phyloP scores from a whole-genome alignment of 2,797 vertebrate genomes.

The Neomorphus geoffroyi region DNA sequence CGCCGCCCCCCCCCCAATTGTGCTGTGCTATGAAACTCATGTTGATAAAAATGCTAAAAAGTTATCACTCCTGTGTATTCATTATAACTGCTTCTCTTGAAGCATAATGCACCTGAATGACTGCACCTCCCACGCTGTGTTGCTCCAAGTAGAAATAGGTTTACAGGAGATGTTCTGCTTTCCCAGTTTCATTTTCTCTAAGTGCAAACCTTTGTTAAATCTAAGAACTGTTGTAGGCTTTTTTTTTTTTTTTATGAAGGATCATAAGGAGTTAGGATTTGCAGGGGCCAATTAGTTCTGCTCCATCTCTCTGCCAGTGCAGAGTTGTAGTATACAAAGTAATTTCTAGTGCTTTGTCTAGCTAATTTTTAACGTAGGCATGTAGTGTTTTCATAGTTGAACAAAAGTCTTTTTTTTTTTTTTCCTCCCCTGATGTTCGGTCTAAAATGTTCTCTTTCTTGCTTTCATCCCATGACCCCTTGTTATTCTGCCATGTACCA shows the following conservation, averaged over 20 bases:
- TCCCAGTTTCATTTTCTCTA: conserved; percentile 16
- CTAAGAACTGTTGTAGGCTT: background rate
- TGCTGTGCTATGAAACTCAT: background rate
- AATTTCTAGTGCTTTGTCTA: conserved; percentile 45
- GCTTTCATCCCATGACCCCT: conserved; percentile 46
- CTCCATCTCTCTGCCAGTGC: conserved; percentile 28
- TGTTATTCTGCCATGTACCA: conserved; percentile 34
- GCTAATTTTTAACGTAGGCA: conserved; percentile 52
- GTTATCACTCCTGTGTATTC: background rate
- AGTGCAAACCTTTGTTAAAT: conserved; percentile 24
- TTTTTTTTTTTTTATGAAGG: conserved; percentile 3
- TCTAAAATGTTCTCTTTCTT: conserved; percentile 40
- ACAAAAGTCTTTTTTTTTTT: background rate
- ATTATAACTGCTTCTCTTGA: background rate
- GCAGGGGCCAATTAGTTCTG: conserved; percentile 60
- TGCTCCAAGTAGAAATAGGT: background rate
- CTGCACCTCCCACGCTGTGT: background rate
- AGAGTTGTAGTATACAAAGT: conserved; percentile 6
- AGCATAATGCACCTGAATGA: background rate
- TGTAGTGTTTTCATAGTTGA: conserved; percentile 18
- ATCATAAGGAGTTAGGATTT: conserved; percentile 44
- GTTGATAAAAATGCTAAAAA: background rate
- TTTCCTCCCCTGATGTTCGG: background rate
- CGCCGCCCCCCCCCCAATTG: too few relatives aligned
- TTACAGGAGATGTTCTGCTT: conserved; percentile 25